These are phyloP conservation scores for Montifringilla adamsi DNA, from an alignment of 2,113 vertebrate species.

Conservation along the genomic window DNA sequence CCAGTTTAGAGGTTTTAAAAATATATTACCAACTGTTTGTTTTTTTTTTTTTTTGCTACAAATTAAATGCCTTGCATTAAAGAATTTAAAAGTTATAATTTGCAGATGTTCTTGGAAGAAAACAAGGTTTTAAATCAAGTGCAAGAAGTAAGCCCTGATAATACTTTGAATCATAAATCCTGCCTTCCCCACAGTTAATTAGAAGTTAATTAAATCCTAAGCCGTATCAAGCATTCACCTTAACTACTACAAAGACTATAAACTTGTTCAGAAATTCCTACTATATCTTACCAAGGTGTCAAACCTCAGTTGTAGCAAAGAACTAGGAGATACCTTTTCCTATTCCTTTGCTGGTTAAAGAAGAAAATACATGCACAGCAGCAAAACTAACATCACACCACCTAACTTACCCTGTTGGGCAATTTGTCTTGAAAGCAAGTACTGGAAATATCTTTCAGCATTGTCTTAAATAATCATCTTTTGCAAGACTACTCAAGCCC, in stretches of 20 bases:
- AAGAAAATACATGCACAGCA: not conserved
- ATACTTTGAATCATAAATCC: not conserved
- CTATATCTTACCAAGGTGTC: not conserved
- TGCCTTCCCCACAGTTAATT: not conserved
- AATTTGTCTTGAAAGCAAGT: not conserved
- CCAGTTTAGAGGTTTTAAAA: not conserved
- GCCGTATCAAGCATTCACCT: not conserved
- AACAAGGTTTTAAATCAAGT: not conserved
- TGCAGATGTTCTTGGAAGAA: not conserved
- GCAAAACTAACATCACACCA: not conserved
- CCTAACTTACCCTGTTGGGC: not conserved
- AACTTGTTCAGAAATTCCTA: not conserved
- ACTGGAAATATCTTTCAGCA: not conserved
- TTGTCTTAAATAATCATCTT: not conserved
- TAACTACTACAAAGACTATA: not conserved
- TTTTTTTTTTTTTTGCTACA: not conserved
- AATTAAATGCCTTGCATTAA: not conserved
- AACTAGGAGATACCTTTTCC: not conserved
- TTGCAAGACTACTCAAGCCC: not conserved
- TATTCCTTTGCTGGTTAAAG: not conserved
- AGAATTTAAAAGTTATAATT: not conserved
- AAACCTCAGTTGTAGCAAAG: not conserved
- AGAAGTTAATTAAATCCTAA: not conserved
- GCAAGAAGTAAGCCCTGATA: not conserved
- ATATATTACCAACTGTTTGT: not conserved